phyloP scores from a whole-genome alignment of 2,113 vertebrate genomes.

The Hymenochirus boettgeri region DNA sequence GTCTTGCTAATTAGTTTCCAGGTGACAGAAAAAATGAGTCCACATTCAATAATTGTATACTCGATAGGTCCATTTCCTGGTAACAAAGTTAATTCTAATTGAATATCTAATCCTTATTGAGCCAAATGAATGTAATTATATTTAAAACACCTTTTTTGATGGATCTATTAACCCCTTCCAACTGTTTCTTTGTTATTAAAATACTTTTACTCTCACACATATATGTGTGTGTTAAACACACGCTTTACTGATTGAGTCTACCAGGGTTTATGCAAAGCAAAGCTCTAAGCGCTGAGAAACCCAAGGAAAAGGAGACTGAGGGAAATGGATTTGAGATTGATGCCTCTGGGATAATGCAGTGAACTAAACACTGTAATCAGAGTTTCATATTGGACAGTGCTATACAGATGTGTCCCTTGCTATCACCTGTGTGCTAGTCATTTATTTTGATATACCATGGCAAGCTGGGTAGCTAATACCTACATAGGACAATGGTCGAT shows the following conservation, averaged over 20 bases:
- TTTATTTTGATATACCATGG: constrained; percentile 41
- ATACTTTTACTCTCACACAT: neutral
- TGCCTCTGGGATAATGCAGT: constrained; percentile 16
- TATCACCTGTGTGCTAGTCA: constrained; percentile 28
- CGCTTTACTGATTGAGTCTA: constrained; percentile 1
- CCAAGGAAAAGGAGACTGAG: constrained; percentile 2
- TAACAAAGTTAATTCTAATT: constrained; percentile 52
- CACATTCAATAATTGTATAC: constrained; percentile 49
- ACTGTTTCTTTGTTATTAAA: no score
- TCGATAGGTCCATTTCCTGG: constrained; percentile 49
- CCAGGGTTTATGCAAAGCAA: neutral
- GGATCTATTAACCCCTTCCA: constrained; percentile 1
- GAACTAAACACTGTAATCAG: constrained; percentile 22
- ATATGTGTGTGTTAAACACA: neutral
- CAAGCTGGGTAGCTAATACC: constrained; percentile 26
- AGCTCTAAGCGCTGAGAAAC: neutral
- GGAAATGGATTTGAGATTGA: constrained; percentile 8
- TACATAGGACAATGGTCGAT: constrained; percentile 25
- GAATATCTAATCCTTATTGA: constrained; percentile 54
- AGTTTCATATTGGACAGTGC: constrained; percentile 31
- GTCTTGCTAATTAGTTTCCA: constrained; percentile 60
- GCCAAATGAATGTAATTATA: constrained; percentile 42
- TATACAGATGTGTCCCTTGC: constrained; percentile 35
- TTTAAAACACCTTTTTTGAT: constrained; percentile 29
- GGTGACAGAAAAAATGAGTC: constrained; percentile 54